A percentile compares a stretch with the other conserved stretches of the same genome.
These are phyloP conservation scores for Bolinopsis microptera DNA, from an alignment of 37 sponge, comb jelly and placozoan species.

Conservation along the genomic window DNA sequence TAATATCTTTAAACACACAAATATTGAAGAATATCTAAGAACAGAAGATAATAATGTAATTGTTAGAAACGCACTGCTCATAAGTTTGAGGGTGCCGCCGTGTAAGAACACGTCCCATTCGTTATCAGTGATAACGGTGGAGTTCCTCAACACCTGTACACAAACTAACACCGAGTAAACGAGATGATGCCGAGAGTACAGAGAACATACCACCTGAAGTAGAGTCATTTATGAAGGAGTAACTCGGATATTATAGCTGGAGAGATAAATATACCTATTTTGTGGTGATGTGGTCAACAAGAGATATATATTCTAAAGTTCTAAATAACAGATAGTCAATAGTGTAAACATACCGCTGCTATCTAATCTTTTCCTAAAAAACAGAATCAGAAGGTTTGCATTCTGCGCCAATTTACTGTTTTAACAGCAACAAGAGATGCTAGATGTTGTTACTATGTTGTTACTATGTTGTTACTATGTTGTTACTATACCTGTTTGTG, in stretches of 20 bases:
- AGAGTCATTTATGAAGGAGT: neutral
- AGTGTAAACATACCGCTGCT: too few relatives aligned
- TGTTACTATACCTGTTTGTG: conserved; percentile 67
- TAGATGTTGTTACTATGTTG: too few relatives aligned
- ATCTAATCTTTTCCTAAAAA: too few relatives aligned
- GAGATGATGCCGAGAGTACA: conserved; percentile 56
- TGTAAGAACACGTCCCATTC: conserved; percentile 67
- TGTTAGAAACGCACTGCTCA: conserved; percentile 46
- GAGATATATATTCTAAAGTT: too few relatives aligned
- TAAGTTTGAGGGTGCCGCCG: conserved; percentile 66
- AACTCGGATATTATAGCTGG: neutral
- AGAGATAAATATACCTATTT: neutral
- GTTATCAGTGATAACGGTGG: conserved; percentile 27
- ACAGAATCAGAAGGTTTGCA: too few relatives aligned
- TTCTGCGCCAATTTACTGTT: too few relatives aligned
- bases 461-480: too few relatives aligned
- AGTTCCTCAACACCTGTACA: conserved; percentile 51
- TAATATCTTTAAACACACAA: too few relatives aligned
- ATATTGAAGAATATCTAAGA: neutral
- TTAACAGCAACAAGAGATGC: too few relatives aligned
- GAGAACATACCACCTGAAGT: conserved; percentile 38
- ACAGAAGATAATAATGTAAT: neutral
- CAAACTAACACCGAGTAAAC: conserved; percentile 34
- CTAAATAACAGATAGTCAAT: too few relatives aligned
- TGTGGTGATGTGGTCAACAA: too few relatives aligned